Evolutionary conservation across 2,797 vertebrate genomes (phyloP), one percentile per base, ranked within the genome.

Genomic region (Heteromormyrus szaboi): DNA sequence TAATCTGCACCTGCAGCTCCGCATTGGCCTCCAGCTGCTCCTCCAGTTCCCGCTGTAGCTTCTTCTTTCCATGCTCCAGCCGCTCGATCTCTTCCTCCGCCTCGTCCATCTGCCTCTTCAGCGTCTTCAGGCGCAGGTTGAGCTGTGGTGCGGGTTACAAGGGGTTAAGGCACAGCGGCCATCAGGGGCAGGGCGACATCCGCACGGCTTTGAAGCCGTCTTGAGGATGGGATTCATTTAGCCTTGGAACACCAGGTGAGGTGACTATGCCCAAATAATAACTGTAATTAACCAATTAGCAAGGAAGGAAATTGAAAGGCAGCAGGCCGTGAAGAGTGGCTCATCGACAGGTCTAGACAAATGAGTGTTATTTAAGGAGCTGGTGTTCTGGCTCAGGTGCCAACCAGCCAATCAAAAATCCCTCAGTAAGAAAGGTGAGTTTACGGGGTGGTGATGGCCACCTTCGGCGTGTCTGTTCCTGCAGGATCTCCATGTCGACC

Each of bases 11-110:
- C 90, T 97, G 97, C 83, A 99, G 94, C 90, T 98, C 97, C 89
- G 99, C 97, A 11, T 98, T 99, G 92, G 95, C 53, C 25, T 99
- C 98, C 50, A 97, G 89, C 93, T 99, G 98, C 89, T 99, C 99
- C 51, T 99, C 98, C 93, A 98, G 92, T 48, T 99, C 98, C 93
- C 99, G 94, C 96, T 99, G 98, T 81, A 99, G 95, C 93, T 98
- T 99, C 96, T 98, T 99, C 91, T 97, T 99, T 0, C 94, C 91
- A 50, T 97, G 96, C 92, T 99, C 98, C 89, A 99, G 95, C 50
- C 98, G 94, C 95, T 99, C 98, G 4, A 99, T 99, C 94, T 99
- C 98, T 93, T 97, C 98, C 95, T 99, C 99, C 0, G 98, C 97
- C 94, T 97, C 97, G 51, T 99, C 97, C 92, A 99, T 97, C 94